Evolutionary conservation across 2,797 vertebrate genomes (phyloP).

Genomic region (Eulemur albifrons): DNA sequence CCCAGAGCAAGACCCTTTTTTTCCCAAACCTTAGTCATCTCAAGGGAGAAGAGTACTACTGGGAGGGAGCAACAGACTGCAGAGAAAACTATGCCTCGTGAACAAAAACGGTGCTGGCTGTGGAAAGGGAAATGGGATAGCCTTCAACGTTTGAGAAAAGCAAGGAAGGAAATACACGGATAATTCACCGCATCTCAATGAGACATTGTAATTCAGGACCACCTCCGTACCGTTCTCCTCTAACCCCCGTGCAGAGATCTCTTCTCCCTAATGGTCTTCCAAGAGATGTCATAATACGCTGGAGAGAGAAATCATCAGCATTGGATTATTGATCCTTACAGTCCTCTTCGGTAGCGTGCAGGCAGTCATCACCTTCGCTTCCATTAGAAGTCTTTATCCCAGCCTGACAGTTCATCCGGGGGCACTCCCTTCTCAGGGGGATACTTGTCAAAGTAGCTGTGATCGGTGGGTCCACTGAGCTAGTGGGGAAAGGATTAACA

Average conservation of each 20-base stretch:
- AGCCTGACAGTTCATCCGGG: slow-evolving; percentile 94
- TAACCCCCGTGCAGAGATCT: not conserved
- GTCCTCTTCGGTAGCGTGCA: not conserved
- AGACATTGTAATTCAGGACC: not conserved
- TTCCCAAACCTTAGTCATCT: not conserved
- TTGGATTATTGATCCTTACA: not conserved
- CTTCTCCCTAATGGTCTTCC: not conserved
- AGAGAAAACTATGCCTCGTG: not conserved
- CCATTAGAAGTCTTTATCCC: slow-evolving; percentile 95
- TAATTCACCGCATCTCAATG: slow-evolving; percentile 39
- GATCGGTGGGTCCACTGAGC: slow-evolving; percentile 92
- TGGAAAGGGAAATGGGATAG: not conserved
- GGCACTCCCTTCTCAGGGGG: slow-evolving; percentile 92
- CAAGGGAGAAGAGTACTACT: not conserved
- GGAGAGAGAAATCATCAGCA: not conserved
- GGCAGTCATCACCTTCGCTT: not conserved
- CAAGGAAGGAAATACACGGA: not conserved
- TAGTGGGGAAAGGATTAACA: slow-evolving; percentile 76
- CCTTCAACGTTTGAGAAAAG: slow-evolving; percentile 1
- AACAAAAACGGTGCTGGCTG: slow-evolving; percentile 5
- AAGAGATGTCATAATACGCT: not conserved
- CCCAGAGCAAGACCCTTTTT: not conserved
- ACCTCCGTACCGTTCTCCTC: not conserved
- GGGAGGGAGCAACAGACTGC: not conserved
- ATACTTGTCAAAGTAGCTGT: slow-evolving; percentile 95